Evolutionary conservation across 2,797 vertebrate species (phyloP), one percentile per base, ranked within the genome.

Genomic region (Arnoldichthys spilopterus): DNA sequence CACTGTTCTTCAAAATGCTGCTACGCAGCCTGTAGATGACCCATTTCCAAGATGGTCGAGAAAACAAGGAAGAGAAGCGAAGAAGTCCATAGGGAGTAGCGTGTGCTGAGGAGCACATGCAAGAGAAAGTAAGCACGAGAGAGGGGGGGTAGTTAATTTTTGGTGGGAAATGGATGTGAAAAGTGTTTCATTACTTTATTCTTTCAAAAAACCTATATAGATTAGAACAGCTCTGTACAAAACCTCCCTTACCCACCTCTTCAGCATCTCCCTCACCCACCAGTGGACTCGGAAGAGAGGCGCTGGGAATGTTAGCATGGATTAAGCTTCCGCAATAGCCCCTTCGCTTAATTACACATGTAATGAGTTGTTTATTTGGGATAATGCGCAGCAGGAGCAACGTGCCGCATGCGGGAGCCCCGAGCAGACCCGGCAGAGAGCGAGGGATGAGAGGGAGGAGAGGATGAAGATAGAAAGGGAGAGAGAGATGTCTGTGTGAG

Each of bases 291-390:
- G 87, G 90, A 90, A 90, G 87, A 90, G 90, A 87, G 61, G 67
- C 75, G 83, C 90, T 91, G 88, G 89, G 86, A 92, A 91, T 72
- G 90, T 92, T 93, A 92, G 89, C 83, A 66, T 87, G 90, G 91
- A 93, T 93, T 92, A 64, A 92, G 91, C 91, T 92, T 91, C 87
- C 86, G 85, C 86, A 78, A 88, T 89, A 89, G 90, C 89, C 91
- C 89, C 88, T 86, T 91, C 73, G 87, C 92, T 93, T 94, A 94
- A 94, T 91, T 93, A 92, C 91, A 93, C 86, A 85, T 91, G 92
- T 94, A 94, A 94, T 94, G 89, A 93, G 90, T 92, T 93, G 92
- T 94, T 94, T 95, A 92, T 94, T 93, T 93, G 89, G 91, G 88
- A 93, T 92, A 93, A 92, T 90, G 90, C 90, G 86, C 90, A 91